Evolutionary conservation across 1,140 invertebrate genomes (phyloP).

Genomic region (Orchestia grillus): DNA sequence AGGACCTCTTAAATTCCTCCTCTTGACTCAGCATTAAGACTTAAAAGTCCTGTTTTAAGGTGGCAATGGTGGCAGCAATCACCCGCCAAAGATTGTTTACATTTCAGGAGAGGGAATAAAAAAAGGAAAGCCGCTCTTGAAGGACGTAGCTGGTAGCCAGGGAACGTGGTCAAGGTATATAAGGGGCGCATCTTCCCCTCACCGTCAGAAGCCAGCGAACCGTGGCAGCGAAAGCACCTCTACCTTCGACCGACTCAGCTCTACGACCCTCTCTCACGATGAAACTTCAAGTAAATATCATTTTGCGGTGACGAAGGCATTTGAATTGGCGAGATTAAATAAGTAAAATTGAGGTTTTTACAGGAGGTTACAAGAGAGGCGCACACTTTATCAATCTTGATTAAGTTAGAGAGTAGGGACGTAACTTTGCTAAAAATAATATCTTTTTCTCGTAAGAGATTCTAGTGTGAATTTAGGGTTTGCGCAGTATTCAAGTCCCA

Average conservation of each 20-base stretch:
- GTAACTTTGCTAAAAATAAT: too few relatives aligned
- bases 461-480: too few relatives aligned
- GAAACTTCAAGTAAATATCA: constrained; percentile 42
- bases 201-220: constrained; percentile 10
- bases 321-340: background rate
- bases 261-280: constrained; percentile 4
- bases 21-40: too few relatives aligned
- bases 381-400: too few relatives aligned
- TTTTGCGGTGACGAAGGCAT: background rate
- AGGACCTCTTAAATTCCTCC: too few relatives aligned
- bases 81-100: too few relatives aligned
- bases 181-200: constrained; percentile 22
- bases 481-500: too few relatives aligned
- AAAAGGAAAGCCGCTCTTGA: background rate
- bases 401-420: too few relatives aligned
- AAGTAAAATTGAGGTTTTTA: background rate
- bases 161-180: background rate
- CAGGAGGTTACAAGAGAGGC: too few relatives aligned
- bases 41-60: too few relatives aligned
- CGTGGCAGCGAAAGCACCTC: constrained; percentile 12
- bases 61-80: too few relatives aligned
- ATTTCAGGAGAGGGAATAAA: background rate
- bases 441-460: too few relatives aligned
- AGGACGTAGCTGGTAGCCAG: background rate
- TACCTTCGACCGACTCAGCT: background rate